These are phyloP conservation scores for Hylia prasina DNA, from an alignment of 2,113 vertebrate genomes.

Conservation along the genomic window DNA sequence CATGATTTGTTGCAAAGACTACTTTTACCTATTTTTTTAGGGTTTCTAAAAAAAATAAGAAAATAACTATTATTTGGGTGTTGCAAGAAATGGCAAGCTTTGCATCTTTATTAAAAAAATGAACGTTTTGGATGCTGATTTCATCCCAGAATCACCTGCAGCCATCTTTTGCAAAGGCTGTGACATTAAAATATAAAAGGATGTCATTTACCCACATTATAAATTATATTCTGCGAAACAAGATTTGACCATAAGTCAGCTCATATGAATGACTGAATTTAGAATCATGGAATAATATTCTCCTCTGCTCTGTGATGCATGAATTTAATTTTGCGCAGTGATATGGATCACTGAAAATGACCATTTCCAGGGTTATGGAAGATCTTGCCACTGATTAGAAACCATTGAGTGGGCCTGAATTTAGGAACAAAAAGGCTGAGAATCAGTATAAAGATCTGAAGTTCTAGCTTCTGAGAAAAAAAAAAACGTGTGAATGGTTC, in stretches of 20 bases:
- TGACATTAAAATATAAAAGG: not conserved
- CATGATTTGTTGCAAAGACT: not conserved
- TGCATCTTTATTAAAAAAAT: not conserved
- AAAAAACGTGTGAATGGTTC: not conserved
- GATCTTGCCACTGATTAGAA: not conserved
- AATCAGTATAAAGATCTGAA: not conserved
- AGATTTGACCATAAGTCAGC: not conserved
- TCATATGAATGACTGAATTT: conserved; percentile 11
- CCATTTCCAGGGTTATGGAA: not conserved
- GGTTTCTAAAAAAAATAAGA: not conserved
- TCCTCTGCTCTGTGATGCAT: conserved; percentile 13
- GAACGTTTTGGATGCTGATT: not conserved
- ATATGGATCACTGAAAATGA: conserved; percentile 13
- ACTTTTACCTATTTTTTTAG: not conserved
- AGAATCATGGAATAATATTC: not conserved
- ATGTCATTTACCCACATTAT: not conserved
- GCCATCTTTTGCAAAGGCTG: not conserved
- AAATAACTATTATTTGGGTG: not conserved
- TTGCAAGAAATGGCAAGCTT: not conserved
- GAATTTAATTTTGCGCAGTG: conserved; percentile 17
- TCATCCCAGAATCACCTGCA: not conserved
- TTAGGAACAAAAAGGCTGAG: not conserved
- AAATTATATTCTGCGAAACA: not conserved
- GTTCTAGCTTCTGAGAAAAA: not conserved
- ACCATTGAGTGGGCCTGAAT: not conserved